phyloP scores from a whole-genome alignment of 2,888 invertebrate genomes.

The Timandra comae region DNA sequence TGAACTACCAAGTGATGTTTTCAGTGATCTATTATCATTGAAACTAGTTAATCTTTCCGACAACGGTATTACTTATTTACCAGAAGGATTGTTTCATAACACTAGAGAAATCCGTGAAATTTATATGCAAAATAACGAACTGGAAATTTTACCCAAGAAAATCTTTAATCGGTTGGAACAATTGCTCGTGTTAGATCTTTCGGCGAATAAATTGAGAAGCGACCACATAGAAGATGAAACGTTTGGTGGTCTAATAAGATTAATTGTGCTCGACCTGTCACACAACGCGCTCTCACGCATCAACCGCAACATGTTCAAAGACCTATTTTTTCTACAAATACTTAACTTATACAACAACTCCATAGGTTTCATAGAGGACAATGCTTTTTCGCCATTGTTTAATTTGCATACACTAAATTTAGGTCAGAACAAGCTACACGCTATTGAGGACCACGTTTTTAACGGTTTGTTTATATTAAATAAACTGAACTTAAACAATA shows the following conservation, averaged over 20 bases:
- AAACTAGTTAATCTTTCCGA: slow-evolving; percentile 90
- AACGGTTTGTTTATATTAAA: slow-evolving; percentile 90
- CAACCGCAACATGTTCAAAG: slow-evolving; percentile 89
- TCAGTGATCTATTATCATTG: slow-evolving; percentile 86
- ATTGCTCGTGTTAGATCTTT: slow-evolving; percentile 89
- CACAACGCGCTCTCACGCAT: slow-evolving; percentile 88
- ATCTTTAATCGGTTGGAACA: slow-evolving; percentile 91
- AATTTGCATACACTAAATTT: slow-evolving; percentile 93
- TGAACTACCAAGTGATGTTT: slow-evolving; percentile 85
- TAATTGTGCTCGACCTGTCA: slow-evolving; percentile 90
- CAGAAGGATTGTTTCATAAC: slow-evolving; percentile 87
- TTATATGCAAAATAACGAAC: slow-evolving; percentile 90
- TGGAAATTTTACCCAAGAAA: slow-evolving; percentile 88
- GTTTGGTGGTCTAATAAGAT: slow-evolving; percentile 89
- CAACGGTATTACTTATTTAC: slow-evolving; percentile 88
- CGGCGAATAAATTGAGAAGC: slow-evolving; percentile 89
- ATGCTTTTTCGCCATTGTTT: slow-evolving; percentile 90
- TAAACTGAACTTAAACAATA: slow-evolving; percentile 89
- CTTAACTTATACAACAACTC: slow-evolving; percentile 90
- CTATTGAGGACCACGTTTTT: slow-evolving; percentile 87
- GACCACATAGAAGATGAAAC: slow-evolving; percentile 91
- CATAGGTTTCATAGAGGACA: slow-evolving; percentile 88
- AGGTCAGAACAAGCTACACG: slow-evolving; percentile 89
- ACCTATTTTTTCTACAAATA: slow-evolving; percentile 90
- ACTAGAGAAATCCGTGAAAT: slow-evolving; percentile 89